phyloP scores from a whole-genome alignment of 1,140 invertebrate genomes.

The Procambarus clarkii region DNA sequence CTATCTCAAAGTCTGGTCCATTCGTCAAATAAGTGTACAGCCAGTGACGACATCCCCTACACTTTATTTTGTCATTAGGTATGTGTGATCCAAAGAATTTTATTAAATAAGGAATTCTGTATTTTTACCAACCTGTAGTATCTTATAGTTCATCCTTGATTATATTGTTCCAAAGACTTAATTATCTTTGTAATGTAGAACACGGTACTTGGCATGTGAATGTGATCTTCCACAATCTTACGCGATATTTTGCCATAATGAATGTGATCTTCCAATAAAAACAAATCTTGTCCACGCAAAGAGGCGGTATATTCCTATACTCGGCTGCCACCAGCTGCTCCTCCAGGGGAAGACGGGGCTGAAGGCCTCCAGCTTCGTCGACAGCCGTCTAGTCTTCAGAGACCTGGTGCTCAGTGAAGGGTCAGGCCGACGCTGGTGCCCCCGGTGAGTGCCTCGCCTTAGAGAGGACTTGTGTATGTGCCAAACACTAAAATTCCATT shows the following conservation, averaged over 20 bases:
- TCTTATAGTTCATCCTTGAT: slow-evolving; percentile 16
- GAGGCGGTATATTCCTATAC: not conserved
- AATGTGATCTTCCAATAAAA: not conserved
- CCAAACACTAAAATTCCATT: not conserved
- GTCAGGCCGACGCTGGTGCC: not conserved
- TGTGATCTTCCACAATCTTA: slow-evolving; percentile 21
- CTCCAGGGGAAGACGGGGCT: not conserved
- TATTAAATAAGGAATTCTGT: not conserved
- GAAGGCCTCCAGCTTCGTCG: slow-evolving; percentile 9
- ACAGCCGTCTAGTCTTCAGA: not conserved
- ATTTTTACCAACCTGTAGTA: slow-evolving; percentile 27
- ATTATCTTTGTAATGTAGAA: slow-evolving; percentile 31
- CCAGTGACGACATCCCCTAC: not conserved
- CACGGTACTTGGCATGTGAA: slow-evolving; percentile 20
- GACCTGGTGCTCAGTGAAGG: not conserved
- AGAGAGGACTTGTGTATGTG: not conserved
- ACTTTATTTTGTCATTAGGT: slow-evolving; percentile 1
- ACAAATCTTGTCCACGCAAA: slow-evolving; percentile 2
- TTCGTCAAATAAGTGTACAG: not conserved
- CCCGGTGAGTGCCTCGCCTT: not conserved
- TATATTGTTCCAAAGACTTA: slow-evolving; percentile 18
- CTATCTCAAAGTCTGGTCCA: not conserved
- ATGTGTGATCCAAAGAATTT: not conserved
- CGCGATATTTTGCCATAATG: slow-evolving; percentile 4
- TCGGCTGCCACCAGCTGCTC: slow-evolving; percentile 7